Evolutionary conservation across 2,797 vertebrate genomes (phyloP).

Genomic region (Scolopax rusticola): DNA sequence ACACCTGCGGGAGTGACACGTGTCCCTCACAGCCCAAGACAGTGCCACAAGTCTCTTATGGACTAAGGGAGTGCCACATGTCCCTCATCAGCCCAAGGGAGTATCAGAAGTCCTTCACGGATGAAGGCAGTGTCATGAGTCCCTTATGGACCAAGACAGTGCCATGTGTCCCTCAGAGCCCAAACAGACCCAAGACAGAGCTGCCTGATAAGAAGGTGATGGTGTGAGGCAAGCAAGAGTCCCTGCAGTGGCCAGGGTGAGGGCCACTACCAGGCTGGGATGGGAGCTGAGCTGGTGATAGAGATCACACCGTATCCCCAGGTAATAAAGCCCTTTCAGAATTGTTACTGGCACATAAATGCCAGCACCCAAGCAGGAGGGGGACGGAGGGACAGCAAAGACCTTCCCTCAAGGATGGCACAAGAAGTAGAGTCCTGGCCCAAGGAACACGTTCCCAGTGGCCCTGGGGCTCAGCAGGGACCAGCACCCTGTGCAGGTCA

Average conservation of each 20-base stretch:
- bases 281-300: background rate
- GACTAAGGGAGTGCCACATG: background rate
- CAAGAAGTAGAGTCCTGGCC: rapidly evolving
- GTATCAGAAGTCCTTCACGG: too few relatives aligned
- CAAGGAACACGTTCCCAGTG: rapidly evolving
- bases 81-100: background rate
- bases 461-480: background rate
- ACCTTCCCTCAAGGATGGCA: background rate
- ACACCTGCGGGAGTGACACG: background rate
- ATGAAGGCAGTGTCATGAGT: background rate
- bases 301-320: background rate
- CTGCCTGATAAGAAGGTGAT: background rate
- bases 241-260: rapidly evolving
- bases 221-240: background rate
- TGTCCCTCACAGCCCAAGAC: background rate
- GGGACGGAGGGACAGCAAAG: background rate
- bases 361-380: background rate
- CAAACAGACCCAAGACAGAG: rapidly evolving
- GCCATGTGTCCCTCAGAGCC: rapidly evolving
- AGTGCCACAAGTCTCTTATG: too few relatives aligned
- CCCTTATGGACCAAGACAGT: background rate
- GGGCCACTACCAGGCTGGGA: background rate
- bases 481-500: background rate
- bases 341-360: background rate
- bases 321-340: background rate